Percentiles rank a stretch among this genome's conserved stretches.
Evolutionary conservation across 1,140 invertebrate species (phyloP).

Genomic region (Kradibia gibbosae): DNA sequence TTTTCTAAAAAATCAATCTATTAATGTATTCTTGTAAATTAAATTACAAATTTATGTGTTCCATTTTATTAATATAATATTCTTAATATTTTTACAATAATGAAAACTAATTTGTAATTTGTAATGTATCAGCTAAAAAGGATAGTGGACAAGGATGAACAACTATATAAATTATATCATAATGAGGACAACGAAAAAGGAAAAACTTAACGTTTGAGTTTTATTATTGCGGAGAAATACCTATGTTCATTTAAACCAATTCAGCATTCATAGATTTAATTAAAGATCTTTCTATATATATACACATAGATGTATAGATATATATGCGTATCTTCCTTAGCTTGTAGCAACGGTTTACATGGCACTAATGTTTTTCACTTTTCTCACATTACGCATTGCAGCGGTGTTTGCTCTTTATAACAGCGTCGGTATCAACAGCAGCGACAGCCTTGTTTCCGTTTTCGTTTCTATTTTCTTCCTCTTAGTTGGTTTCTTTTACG

Average conservation of each 20-base stretch:
- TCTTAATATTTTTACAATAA: too few species aligned
- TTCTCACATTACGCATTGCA: conserved; percentile 13
- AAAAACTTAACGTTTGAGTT: background rate
- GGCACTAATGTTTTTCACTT: conserved; percentile 55
- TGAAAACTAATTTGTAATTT: too few species aligned
- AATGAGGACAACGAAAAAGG: background rate
- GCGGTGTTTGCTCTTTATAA: background rate
- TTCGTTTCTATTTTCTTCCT: background rate
- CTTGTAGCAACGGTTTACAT: conserved; percentile 41
- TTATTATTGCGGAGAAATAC: conserved; percentile 35
- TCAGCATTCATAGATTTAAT: conserved; percentile 64
- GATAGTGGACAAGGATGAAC: too few species aligned
- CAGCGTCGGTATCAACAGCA: background rate
- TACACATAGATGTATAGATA: too few species aligned
- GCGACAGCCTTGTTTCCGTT: conserved; percentile 24
- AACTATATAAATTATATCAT: background rate
- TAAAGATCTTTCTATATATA: conserved; percentile 56
- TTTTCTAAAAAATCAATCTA: too few species aligned
- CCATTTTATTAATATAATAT: too few species aligned
- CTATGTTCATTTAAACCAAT: conserved; percentile 69
- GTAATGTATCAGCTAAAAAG: too few species aligned
- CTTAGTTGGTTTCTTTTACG: background rate
- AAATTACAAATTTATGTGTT: too few species aligned
- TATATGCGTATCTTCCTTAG: background rate
- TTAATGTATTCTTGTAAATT: too few species aligned